Base-by-base conservation (phyloP, 2,797 vertebrate species). In the Gastrophryne carolinensis region DNA sequence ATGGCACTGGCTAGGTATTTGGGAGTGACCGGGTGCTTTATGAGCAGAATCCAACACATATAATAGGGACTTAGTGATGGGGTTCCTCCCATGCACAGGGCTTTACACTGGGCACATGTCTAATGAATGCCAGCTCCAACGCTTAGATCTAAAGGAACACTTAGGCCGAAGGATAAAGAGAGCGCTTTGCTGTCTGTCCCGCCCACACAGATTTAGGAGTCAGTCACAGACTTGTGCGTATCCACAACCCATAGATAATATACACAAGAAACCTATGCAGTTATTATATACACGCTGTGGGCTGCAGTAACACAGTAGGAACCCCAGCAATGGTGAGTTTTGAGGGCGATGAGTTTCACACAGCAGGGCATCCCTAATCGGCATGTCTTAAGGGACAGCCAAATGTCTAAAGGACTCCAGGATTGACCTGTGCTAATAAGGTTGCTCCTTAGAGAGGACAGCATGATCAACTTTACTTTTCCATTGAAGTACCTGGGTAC, bases 51-150 rank as follows among this genome's bases (percentile, higher is more conserved):
- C 86, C 84, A 85, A 84, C 68, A 57, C 68, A 62, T 63, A 83
- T 78, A 87, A 87, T 67, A 86, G 80, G 83, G 83, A 87, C 85
- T 91, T 90, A 91, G 89, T 74, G 84, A 56, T 90, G 92, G 93
- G 90, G 91, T 92, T 93, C 89, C 92, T 90, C 83, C 83, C 68
- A 75, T 7, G 65, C 81, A 82, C 70, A 82, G 63, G 82, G 82
- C 81, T 84, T 83, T 1, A 1, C 79, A 62, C 79, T 69, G 80
- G 80, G 77, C 81, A 79, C 65, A 84, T 82, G 82, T 80, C 79
- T 73, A 65, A 75, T 84, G 81, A 83, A 86, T 27, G 34, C 50
- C 0, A 81, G 54, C 27, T 35, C 63, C 83, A 80, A 80, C 86
- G 81, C 86, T 85, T 83, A 86, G 84, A 83, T 84, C 79, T 78